These are phyloP conservation scores for Salvelinus alpinus DNA, from an alignment of 2,113 vertebrate species.

Conservation along the genomic window DNA sequence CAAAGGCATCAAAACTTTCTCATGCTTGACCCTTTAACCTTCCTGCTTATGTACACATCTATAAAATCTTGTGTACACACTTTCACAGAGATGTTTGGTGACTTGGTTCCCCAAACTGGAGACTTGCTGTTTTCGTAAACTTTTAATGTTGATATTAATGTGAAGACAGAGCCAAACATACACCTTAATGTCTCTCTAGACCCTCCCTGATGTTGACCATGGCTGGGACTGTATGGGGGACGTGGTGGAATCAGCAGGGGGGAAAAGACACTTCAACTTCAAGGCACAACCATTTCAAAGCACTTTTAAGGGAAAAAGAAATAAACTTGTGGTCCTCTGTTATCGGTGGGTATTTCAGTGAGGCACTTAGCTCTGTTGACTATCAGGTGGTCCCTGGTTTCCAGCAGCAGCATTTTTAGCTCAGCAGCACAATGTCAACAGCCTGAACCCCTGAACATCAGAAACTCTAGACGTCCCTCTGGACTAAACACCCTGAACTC, in stretches of 20 bases:
- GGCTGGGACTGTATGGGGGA: not conserved
- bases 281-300: not conserved
- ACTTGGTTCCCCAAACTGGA: constrained; percentile 1
- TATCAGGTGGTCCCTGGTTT: constrained; percentile 18
- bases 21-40: constrained; percentile 1
- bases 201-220: not conserved
- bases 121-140: constrained; percentile 2
- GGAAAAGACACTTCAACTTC: not conserved
- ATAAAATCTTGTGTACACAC: constrained; percentile 3
- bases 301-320: constrained; percentile 5
- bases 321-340: not conserved
- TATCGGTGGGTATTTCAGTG: constrained; percentile 1
- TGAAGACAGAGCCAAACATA: not conserved
- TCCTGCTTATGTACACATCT: constrained; percentile 1
- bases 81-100: not conserved
- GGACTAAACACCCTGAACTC: not conserved
- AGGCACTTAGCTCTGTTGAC: constrained; percentile 1
- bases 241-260: not conserved
- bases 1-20: not conserved
- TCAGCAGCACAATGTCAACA: not conserved
- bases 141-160: constrained; percentile 1
- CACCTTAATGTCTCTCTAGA: not conserved
- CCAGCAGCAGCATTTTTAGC: constrained; percentile 5
- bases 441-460: not conserved
- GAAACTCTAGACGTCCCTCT: not conserved